Conservation (phyloP, 2,797 vertebrate genomes). For the Ibycter americanus region DNA sequence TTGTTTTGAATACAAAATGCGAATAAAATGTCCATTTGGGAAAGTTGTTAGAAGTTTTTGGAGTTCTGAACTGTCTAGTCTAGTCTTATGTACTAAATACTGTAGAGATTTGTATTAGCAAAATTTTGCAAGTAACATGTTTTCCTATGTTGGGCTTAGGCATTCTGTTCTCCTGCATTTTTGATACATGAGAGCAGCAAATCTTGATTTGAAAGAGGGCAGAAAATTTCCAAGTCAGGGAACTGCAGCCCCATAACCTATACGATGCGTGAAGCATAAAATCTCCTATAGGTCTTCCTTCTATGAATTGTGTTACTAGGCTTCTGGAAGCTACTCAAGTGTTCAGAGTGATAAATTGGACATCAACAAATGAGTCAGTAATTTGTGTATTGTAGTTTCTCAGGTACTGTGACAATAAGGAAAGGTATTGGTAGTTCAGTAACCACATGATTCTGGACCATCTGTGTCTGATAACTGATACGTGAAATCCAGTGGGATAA, state of each 20-base stretch:
- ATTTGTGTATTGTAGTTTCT: not conserved
- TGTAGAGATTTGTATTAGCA: not conserved
- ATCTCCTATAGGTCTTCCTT: not conserved
- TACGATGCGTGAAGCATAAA: not conserved
- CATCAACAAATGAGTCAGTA: not conserved
- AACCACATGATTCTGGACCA: fast-evolving
- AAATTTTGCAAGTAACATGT: not conserved
- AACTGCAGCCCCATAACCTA: not conserved
- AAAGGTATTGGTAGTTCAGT: not conserved
- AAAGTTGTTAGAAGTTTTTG: not conserved
- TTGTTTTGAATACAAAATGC: not conserved
- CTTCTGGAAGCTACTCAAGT: not conserved
- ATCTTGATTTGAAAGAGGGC: not conserved
- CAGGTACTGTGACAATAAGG: not conserved
- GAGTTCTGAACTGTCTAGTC: not conserved
- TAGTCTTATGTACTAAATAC: not conserved
- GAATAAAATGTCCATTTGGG: not conserved
- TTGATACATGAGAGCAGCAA: not conserved
- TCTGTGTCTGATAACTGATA: not conserved
- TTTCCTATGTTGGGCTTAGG: not conserved
- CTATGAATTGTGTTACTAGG: not conserved
- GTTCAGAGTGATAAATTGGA: not conserved
- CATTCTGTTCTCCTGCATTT: not conserved
- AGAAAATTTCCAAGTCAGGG: not conserved
- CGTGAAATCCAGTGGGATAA: not conserved